phyloP scores from a whole-genome alignment of 2,797 vertebrate genomes.

The Hipposideros larvatus region DNA sequence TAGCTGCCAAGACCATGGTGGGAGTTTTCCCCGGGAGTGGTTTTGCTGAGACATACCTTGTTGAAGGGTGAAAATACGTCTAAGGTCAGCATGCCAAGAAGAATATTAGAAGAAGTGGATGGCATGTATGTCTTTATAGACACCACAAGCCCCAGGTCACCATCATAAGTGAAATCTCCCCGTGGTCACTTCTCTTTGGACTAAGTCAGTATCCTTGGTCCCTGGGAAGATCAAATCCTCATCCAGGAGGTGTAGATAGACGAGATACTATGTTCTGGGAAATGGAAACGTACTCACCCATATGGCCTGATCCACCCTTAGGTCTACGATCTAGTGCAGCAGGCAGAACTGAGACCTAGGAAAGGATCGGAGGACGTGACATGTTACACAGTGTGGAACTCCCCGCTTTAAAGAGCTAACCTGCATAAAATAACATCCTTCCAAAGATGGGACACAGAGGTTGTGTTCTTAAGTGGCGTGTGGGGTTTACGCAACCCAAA shows the following conservation, averaged over 20 bases:
- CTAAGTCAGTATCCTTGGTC: not conserved
- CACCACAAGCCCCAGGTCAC: fast-evolving
- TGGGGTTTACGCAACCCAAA: not conserved
- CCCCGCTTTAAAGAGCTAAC: not conserved
- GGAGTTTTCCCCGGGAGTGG: not conserved
- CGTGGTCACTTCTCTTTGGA: not conserved
- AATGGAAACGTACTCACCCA: not conserved
- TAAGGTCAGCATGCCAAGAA: not conserved
- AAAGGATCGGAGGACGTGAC: not conserved
- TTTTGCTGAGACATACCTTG: not conserved
- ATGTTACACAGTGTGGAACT: not conserved
- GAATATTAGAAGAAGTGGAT: not conserved
- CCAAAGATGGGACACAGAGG: fast-evolving
- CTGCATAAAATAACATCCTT: fast-evolving
- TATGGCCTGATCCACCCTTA: not conserved
- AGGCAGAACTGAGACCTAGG: not conserved
- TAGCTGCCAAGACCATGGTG: not conserved
- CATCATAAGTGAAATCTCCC: not conserved
- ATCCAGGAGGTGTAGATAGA: not conserved
- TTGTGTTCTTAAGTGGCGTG: not conserved
- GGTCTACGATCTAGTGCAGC: not conserved
- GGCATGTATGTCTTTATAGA: not conserved
- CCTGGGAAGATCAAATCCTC: not conserved
- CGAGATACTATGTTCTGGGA: not conserved
- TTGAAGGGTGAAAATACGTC: not conserved